Base-by-base conservation (phyloP, 2,797 vertebrate species). In the Eidolon dupreanum region DNA sequence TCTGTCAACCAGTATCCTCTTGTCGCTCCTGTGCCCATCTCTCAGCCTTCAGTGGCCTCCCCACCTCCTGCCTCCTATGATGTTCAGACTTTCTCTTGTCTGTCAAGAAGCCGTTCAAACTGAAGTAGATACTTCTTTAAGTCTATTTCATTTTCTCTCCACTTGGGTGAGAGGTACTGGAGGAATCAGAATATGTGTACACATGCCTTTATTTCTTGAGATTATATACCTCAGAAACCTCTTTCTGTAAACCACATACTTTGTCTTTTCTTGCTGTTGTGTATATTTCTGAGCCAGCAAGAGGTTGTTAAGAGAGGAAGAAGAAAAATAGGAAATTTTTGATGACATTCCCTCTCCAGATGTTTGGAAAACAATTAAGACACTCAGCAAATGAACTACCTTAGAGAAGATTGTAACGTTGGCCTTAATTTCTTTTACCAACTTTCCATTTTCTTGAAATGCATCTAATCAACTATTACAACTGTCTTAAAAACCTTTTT, bases 391-490 rank as follows among this genome's bases (percentile, higher is more conserved):
- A 63, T 55, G 55, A 94, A 41, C 49, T 82, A 38, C 78, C n/a
- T 82, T 68, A 77, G 85, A 79, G 61, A 91, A 81, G 63, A 86
- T 82, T 75, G 57, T 83, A 77, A 93, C 43, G 26, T 81, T 66
- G 66, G 11, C 28, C 43, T 94, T 95, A 53, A 75, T 92, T 88
- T 94, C 33, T 95, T 95, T 93, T 24, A 85, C 33, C 41, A 65
- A 88, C 51, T 86, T 95, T 63, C 38, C 12, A 33, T 75, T 95
- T 93, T 41, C 74, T 88, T 88, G 81, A 79, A 51, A 77, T 83
- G 28, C 9, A 68, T 74, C 36, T 63, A 85, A 88, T 88, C 70
- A 91, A 78, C 31, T 51, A 36, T 66, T 92, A 15, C 75, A 81
- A 63, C 3, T 65, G 19, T 85, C 61, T 75, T 90, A 79, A 41